Evolutionary conservation across 1,140 invertebrate genomes (phyloP).

Genomic region (Wiebesia pumilae): DNA sequence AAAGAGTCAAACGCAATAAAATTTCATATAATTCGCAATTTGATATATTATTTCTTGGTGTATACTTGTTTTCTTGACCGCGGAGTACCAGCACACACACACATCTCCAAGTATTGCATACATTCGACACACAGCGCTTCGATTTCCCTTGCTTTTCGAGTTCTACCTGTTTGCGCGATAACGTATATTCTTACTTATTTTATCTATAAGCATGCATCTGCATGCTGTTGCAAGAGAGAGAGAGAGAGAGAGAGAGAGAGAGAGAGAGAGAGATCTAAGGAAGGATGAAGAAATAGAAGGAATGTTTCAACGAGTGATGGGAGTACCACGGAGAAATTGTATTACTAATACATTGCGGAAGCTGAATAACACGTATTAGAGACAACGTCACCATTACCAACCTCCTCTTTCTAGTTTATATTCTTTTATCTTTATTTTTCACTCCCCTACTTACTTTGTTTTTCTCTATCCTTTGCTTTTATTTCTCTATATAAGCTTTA

Average conservation of each 20-base stretch:
- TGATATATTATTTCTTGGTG: not conserved
- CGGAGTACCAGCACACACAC: not conserved
- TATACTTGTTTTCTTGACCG: not conserved
- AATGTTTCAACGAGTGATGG: slow-evolving; percentile 16
- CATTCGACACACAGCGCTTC: not conserved
- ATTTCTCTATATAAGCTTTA: not conserved
- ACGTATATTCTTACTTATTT: not conserved
- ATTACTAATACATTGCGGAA: slow-evolving; percentile 73
- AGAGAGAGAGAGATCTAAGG: not conserved
- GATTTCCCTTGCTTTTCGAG: not conserved
- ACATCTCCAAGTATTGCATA: not conserved
- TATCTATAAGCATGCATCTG: not conserved
- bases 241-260: not conserved
- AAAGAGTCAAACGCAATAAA: not conserved
- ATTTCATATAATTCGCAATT: not conserved
- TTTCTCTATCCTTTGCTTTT: not conserved
- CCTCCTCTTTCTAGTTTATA: slow-evolving; percentile 35
- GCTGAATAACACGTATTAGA: slow-evolving; percentile 73
- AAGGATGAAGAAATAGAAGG: slow-evolving; percentile 37
- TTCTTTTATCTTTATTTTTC: slow-evolving; percentile 25
- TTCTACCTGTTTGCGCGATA: not conserved
- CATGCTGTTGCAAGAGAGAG: not conserved
- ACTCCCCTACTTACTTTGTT: not conserved
- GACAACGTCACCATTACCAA: slow-evolving; percentile 64
- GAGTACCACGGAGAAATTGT: slow-evolving; percentile 65